Conservation (phyloP, 1,140 invertebrate genomes). For the Meteorus sp. region DNA sequence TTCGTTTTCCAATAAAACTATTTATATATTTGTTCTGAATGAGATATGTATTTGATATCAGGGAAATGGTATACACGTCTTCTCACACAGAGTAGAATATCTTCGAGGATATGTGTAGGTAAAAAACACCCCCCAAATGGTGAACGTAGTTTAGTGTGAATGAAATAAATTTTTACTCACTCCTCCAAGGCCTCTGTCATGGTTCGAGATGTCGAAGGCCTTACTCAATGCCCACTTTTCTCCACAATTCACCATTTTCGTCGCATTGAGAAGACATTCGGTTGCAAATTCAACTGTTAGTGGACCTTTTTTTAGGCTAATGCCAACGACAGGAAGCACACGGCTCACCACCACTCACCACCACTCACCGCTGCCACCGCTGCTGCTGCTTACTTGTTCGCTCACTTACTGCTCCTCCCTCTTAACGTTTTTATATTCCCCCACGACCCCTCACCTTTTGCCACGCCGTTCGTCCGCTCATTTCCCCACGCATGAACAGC, state of each 20-base stretch:
- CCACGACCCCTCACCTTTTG: no score
- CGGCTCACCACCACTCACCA: no score
- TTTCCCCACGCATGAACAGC: no score
- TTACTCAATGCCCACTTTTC: slow-evolving; percentile 56
- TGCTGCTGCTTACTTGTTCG: no score
- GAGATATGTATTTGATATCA: no score
- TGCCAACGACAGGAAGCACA: slow-evolving; percentile 34
- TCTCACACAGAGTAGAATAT: not conserved
- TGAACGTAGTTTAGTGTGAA: not conserved
- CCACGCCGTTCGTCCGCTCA: no score
- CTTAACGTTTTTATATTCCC: no score
- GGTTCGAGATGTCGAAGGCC: slow-evolving; percentile 51
- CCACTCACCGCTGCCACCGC: no score
- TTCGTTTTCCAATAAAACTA: no score
- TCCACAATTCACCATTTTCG: slow-evolving; percentile 58
- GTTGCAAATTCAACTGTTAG: slow-evolving; percentile 23
- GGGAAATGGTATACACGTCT: not conserved
- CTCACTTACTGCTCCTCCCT: no score
- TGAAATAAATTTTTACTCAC: slow-evolving; percentile 55
- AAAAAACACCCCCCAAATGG: not conserved
- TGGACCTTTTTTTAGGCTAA: slow-evolving; percentile 31
- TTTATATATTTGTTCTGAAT: no score
- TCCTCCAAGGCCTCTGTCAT: slow-evolving; percentile 61
- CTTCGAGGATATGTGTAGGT: not conserved
- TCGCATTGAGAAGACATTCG: slow-evolving; percentile 59